A percentile compares a stretch with the other conserved stretches of the same genome.
Evolutionary conservation across 1,140 invertebrate species (phyloP).

Genomic region (Eupristina koningsbergeri): DNA sequence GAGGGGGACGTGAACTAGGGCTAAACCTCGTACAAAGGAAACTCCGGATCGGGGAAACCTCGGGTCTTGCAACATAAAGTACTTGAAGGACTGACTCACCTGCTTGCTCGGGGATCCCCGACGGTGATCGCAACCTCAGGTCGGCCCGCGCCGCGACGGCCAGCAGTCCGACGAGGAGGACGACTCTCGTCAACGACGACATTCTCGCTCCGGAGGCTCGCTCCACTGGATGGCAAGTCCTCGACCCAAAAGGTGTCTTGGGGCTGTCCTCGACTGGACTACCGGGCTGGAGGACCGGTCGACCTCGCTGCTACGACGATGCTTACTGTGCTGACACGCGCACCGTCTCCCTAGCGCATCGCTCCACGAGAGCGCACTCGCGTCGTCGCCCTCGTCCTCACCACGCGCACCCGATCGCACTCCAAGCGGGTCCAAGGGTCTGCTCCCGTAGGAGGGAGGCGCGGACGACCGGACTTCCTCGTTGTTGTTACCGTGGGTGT

Average conservation of each 20-base stretch:
- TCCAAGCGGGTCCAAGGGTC: too few species aligned
- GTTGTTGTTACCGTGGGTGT: neutral
- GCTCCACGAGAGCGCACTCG: slow-evolving; percentile 1
- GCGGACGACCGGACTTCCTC: too few species aligned
- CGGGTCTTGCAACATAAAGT: neutral
- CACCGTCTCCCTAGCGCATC: slow-evolving; percentile 25
- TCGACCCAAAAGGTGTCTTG: neutral
- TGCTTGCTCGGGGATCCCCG: slow-evolving; percentile 19
- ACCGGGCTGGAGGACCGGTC: neutral
- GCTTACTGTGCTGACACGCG: neutral
- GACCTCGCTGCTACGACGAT: neutral
- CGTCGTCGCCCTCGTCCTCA: neutral
- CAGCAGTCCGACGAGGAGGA: slow-evolving; percentile 33
- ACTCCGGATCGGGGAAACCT: too few species aligned
- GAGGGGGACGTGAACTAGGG: neutral
- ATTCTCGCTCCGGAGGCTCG: neutral
- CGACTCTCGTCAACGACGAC: slow-evolving; percentile 5
- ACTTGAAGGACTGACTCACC: slow-evolving; percentile 20
- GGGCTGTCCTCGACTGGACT: too few species aligned
- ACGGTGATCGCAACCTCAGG: neutral
- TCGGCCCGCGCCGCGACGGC: neutral
- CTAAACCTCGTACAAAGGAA: too few species aligned
- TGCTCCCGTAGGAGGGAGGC: too few species aligned
- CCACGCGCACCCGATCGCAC: too few species aligned
- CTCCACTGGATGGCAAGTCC: neutral